Percentiles rank a stretch among this genome's conserved stretches.
Conservation (phyloP, 1,140 invertebrate genomes). For the Reticulitermes speratus region DNA sequence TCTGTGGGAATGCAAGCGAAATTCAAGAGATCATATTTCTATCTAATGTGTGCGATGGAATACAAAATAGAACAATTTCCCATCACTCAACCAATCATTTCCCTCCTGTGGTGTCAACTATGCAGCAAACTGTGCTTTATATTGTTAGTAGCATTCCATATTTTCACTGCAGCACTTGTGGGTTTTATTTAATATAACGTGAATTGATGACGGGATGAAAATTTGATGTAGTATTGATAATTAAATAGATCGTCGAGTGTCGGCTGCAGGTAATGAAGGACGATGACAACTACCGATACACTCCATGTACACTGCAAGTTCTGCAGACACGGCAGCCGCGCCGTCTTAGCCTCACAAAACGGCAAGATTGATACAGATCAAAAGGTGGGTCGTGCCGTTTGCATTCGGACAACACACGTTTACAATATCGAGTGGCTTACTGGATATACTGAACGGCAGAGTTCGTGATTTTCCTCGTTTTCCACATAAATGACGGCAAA, state of each 20-base stretch:
- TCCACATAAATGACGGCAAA: too few species aligned
- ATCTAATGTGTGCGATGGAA: not conserved
- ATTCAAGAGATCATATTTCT: not conserved
- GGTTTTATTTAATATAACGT: not conserved
- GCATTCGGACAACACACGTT: too few species aligned
- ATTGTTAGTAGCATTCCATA: not conserved
- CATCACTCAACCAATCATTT: slow-evolving; percentile 2
- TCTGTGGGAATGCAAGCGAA: not conserved
- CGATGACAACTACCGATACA: not conserved
- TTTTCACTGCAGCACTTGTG: not conserved
- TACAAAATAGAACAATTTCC: not conserved
- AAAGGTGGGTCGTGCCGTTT: too few species aligned
- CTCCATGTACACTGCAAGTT: too few species aligned
- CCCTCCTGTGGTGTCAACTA: slow-evolving; percentile 1
- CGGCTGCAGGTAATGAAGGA: not conserved
- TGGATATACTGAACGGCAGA: too few species aligned
- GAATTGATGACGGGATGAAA: not conserved
- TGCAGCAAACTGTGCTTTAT: not conserved
- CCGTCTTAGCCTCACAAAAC: too few species aligned
- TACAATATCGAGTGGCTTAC: too few species aligned
- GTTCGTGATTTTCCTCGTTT: too few species aligned
- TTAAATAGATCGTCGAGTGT: not conserved
- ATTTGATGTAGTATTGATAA: not conserved
- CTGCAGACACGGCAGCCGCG: too few species aligned
- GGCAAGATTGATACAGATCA: too few species aligned